Base-by-base conservation (phyloP, 2,888 invertebrate species). In the Coleophora deauratella region DNA sequence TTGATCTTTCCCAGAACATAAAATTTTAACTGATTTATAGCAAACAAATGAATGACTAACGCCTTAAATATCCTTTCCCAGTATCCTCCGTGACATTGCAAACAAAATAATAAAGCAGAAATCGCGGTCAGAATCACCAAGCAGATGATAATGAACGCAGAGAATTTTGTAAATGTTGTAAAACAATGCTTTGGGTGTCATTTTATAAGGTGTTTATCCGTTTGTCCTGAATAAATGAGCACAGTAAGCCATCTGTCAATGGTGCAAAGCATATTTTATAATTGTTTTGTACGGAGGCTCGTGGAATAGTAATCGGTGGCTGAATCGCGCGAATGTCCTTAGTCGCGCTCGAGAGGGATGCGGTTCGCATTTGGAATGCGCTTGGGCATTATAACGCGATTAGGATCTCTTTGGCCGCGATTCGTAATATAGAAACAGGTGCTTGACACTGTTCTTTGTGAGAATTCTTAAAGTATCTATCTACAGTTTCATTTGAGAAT, bases 361-460 rank as follows among this genome's bases (percentile, higher is more conserved):
- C 62, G 69, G 51, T 50, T 44, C 55, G 80, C 71, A 82, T 82
- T 51, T 51, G 54, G 64, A 75, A 72, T 66, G 63, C 58, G 59
- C 54, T 44, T 42, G 58, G 52, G 50, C 49, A 44, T 39, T 46
- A 31, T 31, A 10, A 21, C 21, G 21, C 6, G 21, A 73, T 73
- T 71, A 69, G 72, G 76, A 78, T 77, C 69, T 68, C 67, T 72
- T 21, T 66, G 74, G 67, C 66, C 76, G 71, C 72, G 75, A 74
- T 78, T 66, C 76, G 71, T 72, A 75, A 74, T 78, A 75, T 69
- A 73, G 62, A 73, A 79, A 78, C 80, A 79, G 80, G 79, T 80
- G 80, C 66, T 61, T 47, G 46, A 51, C 57, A 53, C 52, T 11
- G 21, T 50, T 47, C 44, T 49, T 42, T 34, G 41, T 39, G 46